These are phyloP conservation scores for Himalopsyche kuldschensis DNA, from an alignment of 2,888 invertebrate genomes.

Conservation along the genomic window DNA sequence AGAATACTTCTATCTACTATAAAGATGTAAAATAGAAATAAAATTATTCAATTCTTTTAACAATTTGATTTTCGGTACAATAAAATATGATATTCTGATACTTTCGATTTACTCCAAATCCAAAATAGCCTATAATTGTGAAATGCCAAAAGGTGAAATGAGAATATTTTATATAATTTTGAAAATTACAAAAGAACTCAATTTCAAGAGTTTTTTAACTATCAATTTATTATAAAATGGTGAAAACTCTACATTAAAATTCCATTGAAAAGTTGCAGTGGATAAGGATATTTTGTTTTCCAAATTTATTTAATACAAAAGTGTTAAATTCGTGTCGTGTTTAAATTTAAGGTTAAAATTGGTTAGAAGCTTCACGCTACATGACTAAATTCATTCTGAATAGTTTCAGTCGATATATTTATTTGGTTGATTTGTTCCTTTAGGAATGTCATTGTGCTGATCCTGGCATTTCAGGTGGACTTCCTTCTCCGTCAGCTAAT, in stretches of 20 bases:
- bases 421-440: not conserved
- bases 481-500: conserved; percentile 78
- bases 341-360: not conserved
- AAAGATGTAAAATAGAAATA: too few relatives aligned
- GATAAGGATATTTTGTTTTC: not conserved
- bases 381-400: not conserved
- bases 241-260: not conserved
- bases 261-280: not conserved
- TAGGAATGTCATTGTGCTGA: conserved; percentile 23
- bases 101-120: not conserved
- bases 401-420: not conserved
- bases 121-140: not conserved
- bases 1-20: too few relatives aligned
- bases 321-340: not conserved
- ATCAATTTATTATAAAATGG: not conserved
- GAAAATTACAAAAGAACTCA: not conserved
- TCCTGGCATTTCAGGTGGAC: conserved; percentile 55
- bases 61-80: too few relatives aligned
- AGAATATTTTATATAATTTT: not conserved
- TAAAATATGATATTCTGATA: too few relatives aligned
- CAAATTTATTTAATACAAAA: not conserved
- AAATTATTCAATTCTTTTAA: too few relatives aligned
- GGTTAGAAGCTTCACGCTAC: not conserved
- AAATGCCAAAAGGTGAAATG: not conserved
- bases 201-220: too few relatives aligned